phyloP scores from a whole-genome alignment of 2,113 vertebrate genomes.

The Apistogramma diplotaenia region DNA sequence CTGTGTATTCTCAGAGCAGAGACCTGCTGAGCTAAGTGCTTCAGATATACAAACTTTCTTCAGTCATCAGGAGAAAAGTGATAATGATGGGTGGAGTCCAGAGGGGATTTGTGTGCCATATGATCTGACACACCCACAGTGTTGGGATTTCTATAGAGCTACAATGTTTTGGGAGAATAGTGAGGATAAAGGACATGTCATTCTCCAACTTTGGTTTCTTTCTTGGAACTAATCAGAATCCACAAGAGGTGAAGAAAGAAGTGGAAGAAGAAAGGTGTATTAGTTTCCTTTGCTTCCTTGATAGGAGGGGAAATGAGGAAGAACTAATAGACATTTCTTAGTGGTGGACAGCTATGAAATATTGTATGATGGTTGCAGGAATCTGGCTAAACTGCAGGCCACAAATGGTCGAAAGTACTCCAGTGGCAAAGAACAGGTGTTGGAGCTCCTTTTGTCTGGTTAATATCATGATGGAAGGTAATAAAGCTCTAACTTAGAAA shows the following conservation, averaged over 20 bases:
- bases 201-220: background rate
- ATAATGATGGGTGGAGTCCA: conserved; percentile 23
- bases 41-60: conserved; percentile 23
- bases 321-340: conserved; percentile 54
- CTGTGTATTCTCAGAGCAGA: background rate
- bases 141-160: conserved; percentile 8
- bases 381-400: conserved; percentile 35
- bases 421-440: conserved; percentile 44
- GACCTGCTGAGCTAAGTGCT: background rate
- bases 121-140: conserved; percentile 10
- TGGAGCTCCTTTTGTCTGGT: conserved; percentile 53
- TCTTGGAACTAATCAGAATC: conserved; percentile 20
- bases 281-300: conserved; percentile 54
- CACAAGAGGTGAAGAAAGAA: conserved; percentile 35
- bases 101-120: background rate
- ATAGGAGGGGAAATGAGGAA: conserved; percentile 51
- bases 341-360: conserved; percentile 26
- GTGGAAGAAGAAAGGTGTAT: conserved; percentile 31
- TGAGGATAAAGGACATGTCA: conserved; percentile 26
- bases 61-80: background rate
- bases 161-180: background rate
- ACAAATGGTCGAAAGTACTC: conserved; percentile 49
- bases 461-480: conserved; percentile 38
- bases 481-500: conserved; percentile 35
- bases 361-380: conserved; percentile 11